These are phyloP conservation scores for Ostrea edulis DNA, from an alignment of 1,140 invertebrate species.

Conservation along the genomic window DNA sequence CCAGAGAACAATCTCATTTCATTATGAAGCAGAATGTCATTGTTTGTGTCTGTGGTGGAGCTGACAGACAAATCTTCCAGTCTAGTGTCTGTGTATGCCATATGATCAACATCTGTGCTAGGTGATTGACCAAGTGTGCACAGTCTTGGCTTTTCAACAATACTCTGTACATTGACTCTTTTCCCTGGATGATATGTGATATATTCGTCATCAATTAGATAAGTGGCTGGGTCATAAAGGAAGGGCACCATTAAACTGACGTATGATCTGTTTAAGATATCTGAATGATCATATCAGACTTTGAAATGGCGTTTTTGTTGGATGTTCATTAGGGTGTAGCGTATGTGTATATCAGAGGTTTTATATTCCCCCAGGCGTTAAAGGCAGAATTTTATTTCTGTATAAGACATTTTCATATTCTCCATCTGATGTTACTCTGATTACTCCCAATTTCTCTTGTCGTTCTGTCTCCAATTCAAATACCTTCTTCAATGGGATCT, in stretches of 20 bases:
- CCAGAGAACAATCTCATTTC: too few relatives aligned
- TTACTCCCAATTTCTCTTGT: neutral
- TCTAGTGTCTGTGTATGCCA: neutral
- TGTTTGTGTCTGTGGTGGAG: neutral
- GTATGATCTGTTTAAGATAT: conserved; percentile 39
- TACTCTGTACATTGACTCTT: conserved; percentile 26
- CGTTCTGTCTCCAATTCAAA: too few relatives aligned
- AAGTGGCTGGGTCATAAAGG: conserved; percentile 41
- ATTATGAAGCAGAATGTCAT: neutral
- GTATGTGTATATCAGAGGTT: too few relatives aligned
- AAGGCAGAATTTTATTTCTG: conserved; percentile 11
- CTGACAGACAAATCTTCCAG: neutral
- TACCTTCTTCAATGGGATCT: too few relatives aligned
- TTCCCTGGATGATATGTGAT: too few relatives aligned
- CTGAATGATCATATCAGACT: conserved; percentile 47
- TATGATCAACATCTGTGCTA: conserved; percentile 36
- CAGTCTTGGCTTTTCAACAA: conserved; percentile 33
- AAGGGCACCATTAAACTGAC: conserved; percentile 40
- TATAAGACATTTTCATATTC: conserved; percentile 13
- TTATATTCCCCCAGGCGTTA: too few relatives aligned
- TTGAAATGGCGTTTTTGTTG: too few relatives aligned
- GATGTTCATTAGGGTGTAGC: too few relatives aligned
- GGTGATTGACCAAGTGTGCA: conserved; percentile 44
- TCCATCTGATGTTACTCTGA: neutral
- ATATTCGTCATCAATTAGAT: too few relatives aligned